These are phyloP conservation scores for Callorhinus ursinus DNA, from an alignment of 2,113 vertebrate species.

Conservation along the genomic window DNA sequence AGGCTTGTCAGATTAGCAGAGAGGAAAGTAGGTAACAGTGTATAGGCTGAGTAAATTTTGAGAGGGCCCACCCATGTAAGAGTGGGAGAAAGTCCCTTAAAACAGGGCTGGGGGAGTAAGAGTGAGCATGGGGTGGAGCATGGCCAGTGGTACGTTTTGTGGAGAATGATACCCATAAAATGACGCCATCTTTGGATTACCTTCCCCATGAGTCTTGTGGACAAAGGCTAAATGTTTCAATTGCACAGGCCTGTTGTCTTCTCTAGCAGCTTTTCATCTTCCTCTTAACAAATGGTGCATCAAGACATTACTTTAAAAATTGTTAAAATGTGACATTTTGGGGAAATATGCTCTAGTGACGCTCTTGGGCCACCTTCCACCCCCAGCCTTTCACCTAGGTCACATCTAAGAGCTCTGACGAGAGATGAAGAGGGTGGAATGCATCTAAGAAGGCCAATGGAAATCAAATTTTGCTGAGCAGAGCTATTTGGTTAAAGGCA, in stretches of 20 bases:
- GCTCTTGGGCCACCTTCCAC: neutral
- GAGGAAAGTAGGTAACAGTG: neutral
- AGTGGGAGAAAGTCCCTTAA: neutral
- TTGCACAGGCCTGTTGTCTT: neutral
- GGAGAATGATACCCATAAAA: neutral
- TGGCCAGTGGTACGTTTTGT: neutral
- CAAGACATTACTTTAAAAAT: neutral
- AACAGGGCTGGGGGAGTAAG: neutral
- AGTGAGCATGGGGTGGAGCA: neutral
- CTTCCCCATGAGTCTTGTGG: neutral
- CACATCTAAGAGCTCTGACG: neutral
- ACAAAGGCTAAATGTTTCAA: neutral
- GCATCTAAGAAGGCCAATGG: neutral
- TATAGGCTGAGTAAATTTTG: neutral
- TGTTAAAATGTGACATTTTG: neutral
- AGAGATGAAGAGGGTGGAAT: neutral
- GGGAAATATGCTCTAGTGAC: neutral
- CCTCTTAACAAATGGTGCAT: neutral
- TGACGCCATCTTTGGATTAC: neutral
- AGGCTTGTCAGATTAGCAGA: neutral
- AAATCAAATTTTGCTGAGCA: neutral
- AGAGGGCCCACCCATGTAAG: neutral
- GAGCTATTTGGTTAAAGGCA: neutral
- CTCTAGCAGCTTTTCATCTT: neutral
- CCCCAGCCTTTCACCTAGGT: neutral